These are phyloP conservation scores for Cataglyphis albicans DNA, from an alignment of 2,888 invertebrate genomes.

Conservation along the genomic window DNA sequence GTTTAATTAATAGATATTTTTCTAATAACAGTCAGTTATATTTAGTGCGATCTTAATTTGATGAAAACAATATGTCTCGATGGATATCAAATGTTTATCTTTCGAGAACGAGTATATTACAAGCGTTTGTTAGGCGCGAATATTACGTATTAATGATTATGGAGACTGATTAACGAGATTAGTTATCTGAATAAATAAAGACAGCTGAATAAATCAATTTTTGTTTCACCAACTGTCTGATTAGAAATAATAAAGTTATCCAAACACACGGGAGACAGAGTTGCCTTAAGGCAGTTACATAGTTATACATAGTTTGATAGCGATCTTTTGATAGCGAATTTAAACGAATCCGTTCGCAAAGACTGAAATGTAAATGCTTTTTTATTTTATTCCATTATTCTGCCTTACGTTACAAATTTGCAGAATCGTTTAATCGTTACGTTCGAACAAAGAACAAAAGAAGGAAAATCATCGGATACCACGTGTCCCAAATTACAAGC, in stretches of 20 bases:
- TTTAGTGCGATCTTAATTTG: background rate
- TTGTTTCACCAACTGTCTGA: constrained; percentile 39
- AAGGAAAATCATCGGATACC: constrained; percentile 41
- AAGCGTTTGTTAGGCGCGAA: background rate
- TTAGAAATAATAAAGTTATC: constrained; percentile 57
- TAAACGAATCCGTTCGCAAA: constrained; percentile 5
- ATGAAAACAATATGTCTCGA: constrained; percentile 4
- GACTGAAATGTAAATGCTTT: background rate
- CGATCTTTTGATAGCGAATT: background rate
- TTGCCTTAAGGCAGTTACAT: background rate
- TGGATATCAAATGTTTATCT: constrained; percentile 20
- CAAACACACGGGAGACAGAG: background rate
- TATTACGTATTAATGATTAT: constrained; percentile 43
- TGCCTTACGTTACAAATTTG: constrained; percentile 15
- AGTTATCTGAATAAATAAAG: constrained; percentile 28
- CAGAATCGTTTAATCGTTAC: constrained; percentile 34
- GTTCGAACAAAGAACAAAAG: constrained; percentile 37
- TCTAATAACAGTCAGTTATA: background rate
- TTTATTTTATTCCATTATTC: background rate
- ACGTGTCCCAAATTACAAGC: constrained; percentile 39
- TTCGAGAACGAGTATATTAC: background rate
- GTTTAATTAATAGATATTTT: background rate
- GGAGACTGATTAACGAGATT: constrained; percentile 50
- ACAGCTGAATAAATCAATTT: constrained; percentile 55
- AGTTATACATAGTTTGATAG: background rate